Base-by-base conservation (phyloP, 2,888 invertebrate species). In the Formica aserva region DNA sequence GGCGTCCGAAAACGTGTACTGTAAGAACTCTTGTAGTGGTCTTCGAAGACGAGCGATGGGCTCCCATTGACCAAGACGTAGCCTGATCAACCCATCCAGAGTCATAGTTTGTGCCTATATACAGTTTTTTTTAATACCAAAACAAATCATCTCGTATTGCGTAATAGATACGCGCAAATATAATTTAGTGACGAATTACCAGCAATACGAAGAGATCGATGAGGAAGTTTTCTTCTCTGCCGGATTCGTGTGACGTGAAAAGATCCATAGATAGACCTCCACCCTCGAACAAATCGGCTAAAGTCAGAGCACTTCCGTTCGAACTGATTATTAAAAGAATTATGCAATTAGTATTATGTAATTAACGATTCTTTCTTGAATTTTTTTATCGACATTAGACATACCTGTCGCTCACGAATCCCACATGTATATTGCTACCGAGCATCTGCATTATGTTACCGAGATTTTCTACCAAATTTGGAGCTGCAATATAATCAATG, bases 41-140 rank as follows among this genome's bases (percentile, higher is more conserved):
- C 86, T 85, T 63, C 93, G 89, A 26, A 93, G 86, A 57, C 69
- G 86, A 9, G 88, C 72, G n/a, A 94, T 75, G 1, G 91, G 91
- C 66, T 82, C 88, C 76, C 77, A 87, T 0, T 88, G 78, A 4
- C 93, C 92, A 8, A 82, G 26, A 45, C 87, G 89, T 35, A 93
- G 62, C 77, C 89, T 83, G n/a, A 90, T 60, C 11, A 92, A 67
- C 26, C 81, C 89, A 41, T 86, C 89, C 13, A 92, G n/a, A 13
- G 92, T 91, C 26, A 93, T 82, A 62, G 90, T 91, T 77, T 90
- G 90, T 32, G 89, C 84, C 94, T 94, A 76, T 85, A 55, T 38
- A 69, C 55, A 82, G 0, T 45, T 35, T 35, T 72, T 26, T 81
- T 11, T 26, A 67, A 29, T n/a, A 72, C 67, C 41, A 29, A 4